phyloP scores from a whole-genome alignment of 2,797 vertebrate species.

The Pseudopleuronectes americanus region DNA sequence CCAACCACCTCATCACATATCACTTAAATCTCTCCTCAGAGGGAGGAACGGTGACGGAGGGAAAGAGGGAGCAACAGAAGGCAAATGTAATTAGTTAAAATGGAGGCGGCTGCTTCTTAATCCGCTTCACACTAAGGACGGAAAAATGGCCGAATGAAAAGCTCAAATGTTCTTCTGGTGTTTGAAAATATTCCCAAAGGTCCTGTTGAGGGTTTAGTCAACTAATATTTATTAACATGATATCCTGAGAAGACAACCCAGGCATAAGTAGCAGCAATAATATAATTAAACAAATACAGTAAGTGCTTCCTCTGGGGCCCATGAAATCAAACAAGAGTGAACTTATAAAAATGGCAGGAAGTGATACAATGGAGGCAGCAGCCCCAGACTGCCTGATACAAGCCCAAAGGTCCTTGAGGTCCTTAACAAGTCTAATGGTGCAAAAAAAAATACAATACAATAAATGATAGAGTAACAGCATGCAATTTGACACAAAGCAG shows the following conservation, averaged over 20 bases:
- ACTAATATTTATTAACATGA: constrained; percentile 78
- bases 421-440: constrained; percentile 1
- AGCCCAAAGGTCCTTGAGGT: constrained; percentile 17
- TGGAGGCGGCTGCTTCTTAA: constrained; percentile 15
- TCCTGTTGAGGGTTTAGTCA: constrained; percentile 44
- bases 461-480: constrained; percentile 46
- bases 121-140: not conserved
- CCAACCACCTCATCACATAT: constrained; percentile 59
- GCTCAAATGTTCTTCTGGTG: not conserved
- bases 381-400: constrained; percentile 10
- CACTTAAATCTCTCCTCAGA: constrained; percentile 65
- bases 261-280: constrained; percentile 74
- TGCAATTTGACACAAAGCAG: constrained; percentile 50
- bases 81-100: constrained; percentile 66
- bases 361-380: constrained; percentile 33
- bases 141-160: not conserved
- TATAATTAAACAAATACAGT: constrained; percentile 56
- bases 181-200: constrained; percentile 16
- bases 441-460: constrained; percentile 24
- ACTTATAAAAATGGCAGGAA: constrained; percentile 28
- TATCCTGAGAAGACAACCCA: constrained; percentile 57
- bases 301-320: constrained; percentile 45
- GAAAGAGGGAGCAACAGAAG: not conserved
- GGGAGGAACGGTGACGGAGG: constrained; percentile 10
- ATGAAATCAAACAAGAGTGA: constrained; percentile 33